A percentile compares a stretch with the other conserved stretches of the same genome.
Evolutionary conservation across 30 jellyfish, hydroid and myxozoan genomes (phyloP).

Genomic region (Pelagia noctiluca): DNA sequence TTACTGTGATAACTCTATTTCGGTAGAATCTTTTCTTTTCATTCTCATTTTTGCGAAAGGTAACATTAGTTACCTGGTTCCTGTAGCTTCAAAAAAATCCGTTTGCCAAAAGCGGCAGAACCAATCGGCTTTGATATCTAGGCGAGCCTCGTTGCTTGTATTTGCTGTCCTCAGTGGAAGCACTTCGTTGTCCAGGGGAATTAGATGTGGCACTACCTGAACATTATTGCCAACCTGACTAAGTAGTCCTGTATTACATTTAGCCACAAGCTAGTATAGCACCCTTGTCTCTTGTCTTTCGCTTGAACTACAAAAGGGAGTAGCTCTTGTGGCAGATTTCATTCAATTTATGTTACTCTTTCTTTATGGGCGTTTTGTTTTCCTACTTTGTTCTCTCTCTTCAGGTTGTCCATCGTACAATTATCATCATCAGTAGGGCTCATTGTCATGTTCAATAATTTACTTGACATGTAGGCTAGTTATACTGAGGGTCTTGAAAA

Average conservation of each 20-base stretch:
- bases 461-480: neutral
- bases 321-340: conserved; percentile 17
- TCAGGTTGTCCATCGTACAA: conserved; percentile 9
- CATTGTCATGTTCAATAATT: conserved; percentile 6
- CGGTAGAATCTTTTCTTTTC: neutral
- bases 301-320: conserved; percentile 12
- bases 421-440: conserved; percentile 19
- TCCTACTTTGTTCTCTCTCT: conserved; percentile 2
- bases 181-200: conserved; percentile 7
- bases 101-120: conserved; percentile 15
- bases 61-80: conserved; percentile 8
- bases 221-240: conserved; percentile 12
- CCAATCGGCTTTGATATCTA: conserved; percentile 7
- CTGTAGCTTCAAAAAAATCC: conserved; percentile 12
- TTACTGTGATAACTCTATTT: neutral
- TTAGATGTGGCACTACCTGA: neutral
- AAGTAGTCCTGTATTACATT: neutral
- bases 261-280: conserved; percentile 15
- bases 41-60: neutral
- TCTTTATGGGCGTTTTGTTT: conserved; percentile 15
- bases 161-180: conserved; percentile 10
- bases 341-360: conserved; percentile 2
- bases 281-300: conserved; percentile 7
- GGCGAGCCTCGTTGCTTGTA: conserved; percentile 19
- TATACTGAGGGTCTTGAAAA: neutral